These are phyloP conservation scores for Drosophila asahinai DNA, from an alignment of 1,140 invertebrate genomes.

Conservation along the genomic window DNA sequence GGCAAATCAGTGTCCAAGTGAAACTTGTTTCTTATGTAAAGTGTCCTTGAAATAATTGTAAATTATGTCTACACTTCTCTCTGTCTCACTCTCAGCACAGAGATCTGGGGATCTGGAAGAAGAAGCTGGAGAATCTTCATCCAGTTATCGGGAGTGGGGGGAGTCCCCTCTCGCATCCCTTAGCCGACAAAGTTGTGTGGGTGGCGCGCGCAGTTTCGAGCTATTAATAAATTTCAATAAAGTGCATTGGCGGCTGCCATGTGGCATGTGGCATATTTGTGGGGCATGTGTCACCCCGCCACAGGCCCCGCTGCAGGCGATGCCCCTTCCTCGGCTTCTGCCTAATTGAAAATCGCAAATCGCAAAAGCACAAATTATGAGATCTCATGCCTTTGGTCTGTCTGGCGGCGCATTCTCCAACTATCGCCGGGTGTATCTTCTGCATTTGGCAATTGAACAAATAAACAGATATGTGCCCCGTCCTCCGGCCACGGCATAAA, in stretches of 20 bases:
- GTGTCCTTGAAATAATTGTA: constrained; percentile 85
- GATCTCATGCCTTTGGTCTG: constrained; percentile 20
- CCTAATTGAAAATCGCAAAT: constrained; percentile 80
- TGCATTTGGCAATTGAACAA: constrained; percentile 70
- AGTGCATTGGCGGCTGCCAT: constrained; percentile 66
- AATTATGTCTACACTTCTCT: constrained; percentile 78
- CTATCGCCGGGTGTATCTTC: constrained; percentile 37
- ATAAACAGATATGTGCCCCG: constrained; percentile 51
- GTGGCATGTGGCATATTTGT: constrained; percentile 80
- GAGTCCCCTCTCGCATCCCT: neutral
- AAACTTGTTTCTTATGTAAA: constrained; percentile 66
- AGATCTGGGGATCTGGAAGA: constrained; percentile 24
- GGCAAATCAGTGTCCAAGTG: constrained; percentile 21
- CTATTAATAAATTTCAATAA: constrained; percentile 82
- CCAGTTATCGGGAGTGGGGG: constrained; percentile 32
- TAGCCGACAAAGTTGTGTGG: constrained; percentile 7
- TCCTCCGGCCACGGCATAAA: constrained; percentile 11
- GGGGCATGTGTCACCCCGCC: constrained; percentile 71
- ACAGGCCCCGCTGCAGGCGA: neutral
- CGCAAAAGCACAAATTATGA: constrained; percentile 75
- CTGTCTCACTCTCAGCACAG: neutral
- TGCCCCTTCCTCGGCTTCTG: constrained; percentile 32
- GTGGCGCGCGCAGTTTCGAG: constrained; percentile 57
- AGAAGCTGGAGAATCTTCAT: constrained; percentile 34
- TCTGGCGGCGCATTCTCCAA: constrained; percentile 9